A percentile compares a stretch with the other conserved stretches of the same genome.
Conservation (phyloP, 2,888 invertebrate genomes). For the Metalampra italica region DNA sequence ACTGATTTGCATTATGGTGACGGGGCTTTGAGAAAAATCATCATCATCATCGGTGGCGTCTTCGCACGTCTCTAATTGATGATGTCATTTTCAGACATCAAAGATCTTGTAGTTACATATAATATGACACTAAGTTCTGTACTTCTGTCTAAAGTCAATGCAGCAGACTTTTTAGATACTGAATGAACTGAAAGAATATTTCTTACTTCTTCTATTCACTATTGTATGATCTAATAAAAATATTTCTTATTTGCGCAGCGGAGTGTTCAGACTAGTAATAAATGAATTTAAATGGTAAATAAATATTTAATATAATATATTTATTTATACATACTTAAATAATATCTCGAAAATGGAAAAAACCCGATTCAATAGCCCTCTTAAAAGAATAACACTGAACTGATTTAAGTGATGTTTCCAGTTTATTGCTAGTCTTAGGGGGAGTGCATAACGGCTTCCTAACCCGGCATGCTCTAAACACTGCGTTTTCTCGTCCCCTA, state of each 20-base stretch:
- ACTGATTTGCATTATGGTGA: conserved; percentile 57
- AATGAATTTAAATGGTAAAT: background rate
- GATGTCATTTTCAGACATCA: conserved; percentile 1
- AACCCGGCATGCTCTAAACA: conserved; percentile 76
- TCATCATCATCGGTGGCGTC: background rate
- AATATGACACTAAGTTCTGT: too few species aligned
- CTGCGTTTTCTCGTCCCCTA: conserved; percentile 71
- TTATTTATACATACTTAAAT: too few species aligned
- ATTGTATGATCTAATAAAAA: conserved; percentile 3
- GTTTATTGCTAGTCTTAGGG: conserved; percentile 8
- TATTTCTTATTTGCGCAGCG: background rate
- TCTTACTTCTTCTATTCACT: background rate
- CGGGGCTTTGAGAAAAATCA: conserved; percentile 38
- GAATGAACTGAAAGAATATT: background rate
- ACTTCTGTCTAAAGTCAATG: too few species aligned
- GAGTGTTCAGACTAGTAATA: conserved; percentile 4
- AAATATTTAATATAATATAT: background rate
- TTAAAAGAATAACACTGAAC: background rate
- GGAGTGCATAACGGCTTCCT: conserved; percentile 59
- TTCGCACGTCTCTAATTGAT: background rate
- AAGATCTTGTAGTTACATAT: too few species aligned
- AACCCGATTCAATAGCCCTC: too few species aligned
- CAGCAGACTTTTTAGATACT: too few species aligned
- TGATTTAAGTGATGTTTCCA: background rate
- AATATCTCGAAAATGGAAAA: too few species aligned